A percentile compares a stretch with the other conserved stretches of the same genome.
Conservation (phyloP, 2,113 vertebrate genomes). For the Leptobrachium leishanense region DNA sequence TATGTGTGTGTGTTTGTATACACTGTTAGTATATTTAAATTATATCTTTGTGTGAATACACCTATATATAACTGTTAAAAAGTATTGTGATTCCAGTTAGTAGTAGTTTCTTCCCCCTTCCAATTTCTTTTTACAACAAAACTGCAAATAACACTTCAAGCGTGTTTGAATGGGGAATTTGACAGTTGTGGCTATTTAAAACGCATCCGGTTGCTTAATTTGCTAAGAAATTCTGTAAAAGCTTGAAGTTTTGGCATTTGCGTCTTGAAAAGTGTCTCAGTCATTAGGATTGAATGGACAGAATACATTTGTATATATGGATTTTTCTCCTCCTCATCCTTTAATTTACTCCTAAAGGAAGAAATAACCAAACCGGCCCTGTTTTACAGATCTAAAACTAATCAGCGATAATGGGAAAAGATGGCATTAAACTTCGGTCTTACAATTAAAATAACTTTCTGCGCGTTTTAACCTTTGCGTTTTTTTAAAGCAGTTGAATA, state of each 20-base stretch:
- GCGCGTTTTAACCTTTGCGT: conserved; percentile 38
- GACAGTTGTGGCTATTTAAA: conserved; percentile 42
- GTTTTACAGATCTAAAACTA: conserved; percentile 35
- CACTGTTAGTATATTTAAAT: too few species aligned
- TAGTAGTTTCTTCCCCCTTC: not conserved
- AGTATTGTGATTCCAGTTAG: not conserved
- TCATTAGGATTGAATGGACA: conserved; percentile 40
- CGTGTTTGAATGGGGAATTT: not conserved
- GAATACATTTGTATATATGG: conserved; percentile 45
- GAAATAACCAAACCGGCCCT: conserved; percentile 25
- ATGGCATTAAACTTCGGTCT: conserved; percentile 40
- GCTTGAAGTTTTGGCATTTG: conserved; percentile 46
- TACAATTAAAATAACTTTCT: conserved; percentile 46
- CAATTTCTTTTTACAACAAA: not conserved
- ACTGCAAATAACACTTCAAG: not conserved
- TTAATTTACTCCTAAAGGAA: conserved; percentile 34
- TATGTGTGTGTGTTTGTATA: too few species aligned
- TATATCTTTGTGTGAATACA: too few species aligned
- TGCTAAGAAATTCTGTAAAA: conserved; percentile 42
- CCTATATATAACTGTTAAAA: not conserved
- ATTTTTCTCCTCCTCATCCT: not conserved
- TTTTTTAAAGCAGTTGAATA: conserved; percentile 27
- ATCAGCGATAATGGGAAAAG: conserved; percentile 44
- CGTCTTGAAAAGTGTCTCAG: conserved; percentile 43
- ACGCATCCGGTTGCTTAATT: conserved; percentile 35